Percentiles rank a stretch among this genome's conserved stretches.
phyloP scores from a whole-genome alignment of 2,888 invertebrate genomes.

The Drosophila recens region DNA sequence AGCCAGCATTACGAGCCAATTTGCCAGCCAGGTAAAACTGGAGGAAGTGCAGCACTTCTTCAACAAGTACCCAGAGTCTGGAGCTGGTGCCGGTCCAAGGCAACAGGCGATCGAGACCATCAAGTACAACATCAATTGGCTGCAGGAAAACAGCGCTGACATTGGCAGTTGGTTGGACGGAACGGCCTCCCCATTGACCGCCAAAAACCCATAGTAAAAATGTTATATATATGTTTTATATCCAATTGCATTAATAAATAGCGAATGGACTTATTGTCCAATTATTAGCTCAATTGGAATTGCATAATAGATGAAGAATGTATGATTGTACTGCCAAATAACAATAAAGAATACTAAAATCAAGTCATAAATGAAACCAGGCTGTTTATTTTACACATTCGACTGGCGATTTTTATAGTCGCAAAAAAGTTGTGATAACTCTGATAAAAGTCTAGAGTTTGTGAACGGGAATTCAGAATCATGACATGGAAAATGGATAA shows the following conservation, averaged over 20 bases:
- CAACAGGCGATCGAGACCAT: slow-evolving; percentile 92
- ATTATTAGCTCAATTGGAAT: slow-evolving; percentile 28
- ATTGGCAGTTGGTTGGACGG: slow-evolving; percentile 88
- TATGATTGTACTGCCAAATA: slow-evolving; percentile 20
- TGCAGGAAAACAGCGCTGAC: slow-evolving; percentile 86
- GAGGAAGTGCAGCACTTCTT: slow-evolving; percentile 92
- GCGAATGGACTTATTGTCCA: slow-evolving; percentile 9
- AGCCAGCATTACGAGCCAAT: slow-evolving; percentile 88
- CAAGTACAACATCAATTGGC: slow-evolving; percentile 92
- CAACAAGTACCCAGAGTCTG: slow-evolving; percentile 91
- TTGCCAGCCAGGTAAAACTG: slow-evolving; percentile 89
- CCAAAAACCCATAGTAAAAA: slow-evolving; percentile 52
- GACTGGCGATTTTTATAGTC: slow-evolving; percentile 60
- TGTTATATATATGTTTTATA: slow-evolving; percentile 12
- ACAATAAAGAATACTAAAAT: slow-evolving; percentile 57
- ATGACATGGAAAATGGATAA: slow-evolving; percentile 31
- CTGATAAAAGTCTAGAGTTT: slow-evolving; percentile 6
- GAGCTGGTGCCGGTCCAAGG: slow-evolving; percentile 91
- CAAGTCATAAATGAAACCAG: slow-evolving; percentile 56
- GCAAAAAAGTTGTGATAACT: slow-evolving; percentile 26
- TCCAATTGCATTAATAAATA: slow-evolving; percentile 31
- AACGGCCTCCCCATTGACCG: slow-evolving; percentile 27
- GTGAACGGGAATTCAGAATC: slow-evolving; percentile 23
- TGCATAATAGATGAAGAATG: slow-evolving; percentile 32
- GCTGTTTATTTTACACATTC: slow-evolving; percentile 40